Conservation (phyloP, 2,113 vertebrate genomes). For the Puntigrus tetrazona region DNA sequence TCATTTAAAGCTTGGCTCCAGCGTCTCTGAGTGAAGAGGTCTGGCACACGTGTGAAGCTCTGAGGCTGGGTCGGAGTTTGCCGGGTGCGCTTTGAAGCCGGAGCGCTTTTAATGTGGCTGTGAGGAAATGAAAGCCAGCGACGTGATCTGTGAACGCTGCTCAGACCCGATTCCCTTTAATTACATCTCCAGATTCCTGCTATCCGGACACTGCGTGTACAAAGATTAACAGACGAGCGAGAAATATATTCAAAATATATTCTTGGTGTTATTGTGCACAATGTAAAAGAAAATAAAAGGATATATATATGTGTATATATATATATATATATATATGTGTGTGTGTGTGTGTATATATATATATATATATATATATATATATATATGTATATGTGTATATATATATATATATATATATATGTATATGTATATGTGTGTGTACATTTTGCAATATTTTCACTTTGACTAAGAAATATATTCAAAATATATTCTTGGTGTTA, state of each 20-base stretch:
- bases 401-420: no score
- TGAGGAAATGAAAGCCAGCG: conserved; percentile 55
- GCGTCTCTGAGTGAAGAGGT: no score
- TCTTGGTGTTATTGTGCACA: neutral
- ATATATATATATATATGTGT: no score
- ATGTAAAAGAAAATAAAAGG: no score
- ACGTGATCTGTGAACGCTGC: conserved; percentile 28
- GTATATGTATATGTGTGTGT: no score
- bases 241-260: neutral
- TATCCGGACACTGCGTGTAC: neutral
- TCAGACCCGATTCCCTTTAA: neutral
- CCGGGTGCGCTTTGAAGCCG: conserved; percentile 66
- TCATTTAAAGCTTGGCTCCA: no score
- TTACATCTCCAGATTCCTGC: conserved; percentile 10
- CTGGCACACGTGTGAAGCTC: conserved; percentile 57
- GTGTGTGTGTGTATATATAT: no score
- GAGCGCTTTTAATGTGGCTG: conserved; percentile 65
- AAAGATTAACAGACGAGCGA: neutral
- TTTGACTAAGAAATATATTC: neutral
- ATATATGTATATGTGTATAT: no score
- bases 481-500: neutral
- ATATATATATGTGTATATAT: no score
- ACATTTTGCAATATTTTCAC: no score
- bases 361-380: no score
- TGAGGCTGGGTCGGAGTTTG: conserved; percentile 34